Conservation (phyloP, 2,888 invertebrate species). For the Lysandra coridon region DNA sequence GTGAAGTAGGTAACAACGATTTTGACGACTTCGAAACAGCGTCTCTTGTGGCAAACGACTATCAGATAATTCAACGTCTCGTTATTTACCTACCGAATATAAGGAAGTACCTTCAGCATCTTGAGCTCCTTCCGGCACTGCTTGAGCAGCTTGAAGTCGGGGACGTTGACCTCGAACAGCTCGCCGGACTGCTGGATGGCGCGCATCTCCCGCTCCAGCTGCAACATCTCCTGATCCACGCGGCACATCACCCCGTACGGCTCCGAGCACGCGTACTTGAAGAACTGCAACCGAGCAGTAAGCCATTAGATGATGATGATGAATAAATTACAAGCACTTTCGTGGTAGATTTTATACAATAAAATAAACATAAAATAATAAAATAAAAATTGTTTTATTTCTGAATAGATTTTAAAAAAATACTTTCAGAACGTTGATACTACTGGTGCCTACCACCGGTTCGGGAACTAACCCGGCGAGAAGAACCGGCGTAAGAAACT, state of each 20-base stretch:
- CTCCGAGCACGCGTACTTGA: constrained; percentile 86
- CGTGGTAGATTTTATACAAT: too few species aligned
- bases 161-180: constrained; percentile 96
- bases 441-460: too few species aligned
- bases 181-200: constrained; percentile 94
- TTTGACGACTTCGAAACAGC: too few species aligned
- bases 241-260: constrained; percentile 89
- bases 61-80: not conserved
- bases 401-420: too few species aligned
- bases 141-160: constrained; percentile 95
- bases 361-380: too few species aligned
- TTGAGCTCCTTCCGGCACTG: constrained; percentile 95
- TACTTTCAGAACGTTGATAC: too few species aligned
- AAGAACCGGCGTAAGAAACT: too few species aligned
- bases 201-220: constrained; percentile 92
- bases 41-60: too few species aligned
- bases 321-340: too few species aligned
- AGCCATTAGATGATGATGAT: not conserved
- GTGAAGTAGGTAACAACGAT: too few species aligned
- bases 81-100: not conserved
- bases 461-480: too few species aligned
- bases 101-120: constrained; percentile 86
- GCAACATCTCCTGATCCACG: constrained; percentile 88
- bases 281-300: constrained; percentile 69
- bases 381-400: too few species aligned